Evolutionary conservation across 2,888 invertebrate species (phyloP).

Genomic region (Macaria liturata): DNA sequence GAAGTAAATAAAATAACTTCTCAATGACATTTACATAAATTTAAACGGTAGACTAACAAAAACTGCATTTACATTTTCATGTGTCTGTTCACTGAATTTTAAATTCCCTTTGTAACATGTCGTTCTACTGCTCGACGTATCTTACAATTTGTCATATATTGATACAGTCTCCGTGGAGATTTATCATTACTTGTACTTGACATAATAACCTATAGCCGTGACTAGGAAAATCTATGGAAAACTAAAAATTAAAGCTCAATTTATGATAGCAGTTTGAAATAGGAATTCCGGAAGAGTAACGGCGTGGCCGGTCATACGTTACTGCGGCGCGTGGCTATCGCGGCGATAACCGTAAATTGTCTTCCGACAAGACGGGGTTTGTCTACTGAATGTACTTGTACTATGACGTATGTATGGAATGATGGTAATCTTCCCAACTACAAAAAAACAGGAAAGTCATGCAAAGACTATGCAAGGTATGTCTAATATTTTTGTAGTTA

Average conservation of each 20-base stretch:
- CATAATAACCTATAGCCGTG: no score
- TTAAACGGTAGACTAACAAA: no score
- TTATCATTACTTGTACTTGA: no score
- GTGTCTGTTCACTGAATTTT: no score
- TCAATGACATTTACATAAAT: no score
- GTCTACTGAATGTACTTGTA: constrained; percentile 32
- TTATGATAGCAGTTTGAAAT: constrained; percentile 21
- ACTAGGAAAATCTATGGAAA: no score
- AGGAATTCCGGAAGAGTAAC: constrained; percentile 25
- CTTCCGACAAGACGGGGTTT: constrained; percentile 39
- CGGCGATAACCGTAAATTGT: constrained; percentile 55
- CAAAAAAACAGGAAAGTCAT: background rate
- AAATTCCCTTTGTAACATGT: no score
- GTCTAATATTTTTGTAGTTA: background rate
- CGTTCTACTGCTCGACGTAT: no score
- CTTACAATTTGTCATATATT: no score
- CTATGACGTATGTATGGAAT: constrained; percentile 37
- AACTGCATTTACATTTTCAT: no score
- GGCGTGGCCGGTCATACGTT: constrained; percentile 43
- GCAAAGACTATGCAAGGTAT: background rate
- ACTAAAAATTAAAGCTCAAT: constrained; percentile 6
- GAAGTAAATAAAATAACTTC: no score
- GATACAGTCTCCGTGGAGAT: no score
- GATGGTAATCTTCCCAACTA: constrained; percentile 13
- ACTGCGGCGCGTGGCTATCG: constrained; percentile 40